phyloP scores from a whole-genome alignment of 92 coral and sea anemone species.

The Siderastrea siderea region DNA sequence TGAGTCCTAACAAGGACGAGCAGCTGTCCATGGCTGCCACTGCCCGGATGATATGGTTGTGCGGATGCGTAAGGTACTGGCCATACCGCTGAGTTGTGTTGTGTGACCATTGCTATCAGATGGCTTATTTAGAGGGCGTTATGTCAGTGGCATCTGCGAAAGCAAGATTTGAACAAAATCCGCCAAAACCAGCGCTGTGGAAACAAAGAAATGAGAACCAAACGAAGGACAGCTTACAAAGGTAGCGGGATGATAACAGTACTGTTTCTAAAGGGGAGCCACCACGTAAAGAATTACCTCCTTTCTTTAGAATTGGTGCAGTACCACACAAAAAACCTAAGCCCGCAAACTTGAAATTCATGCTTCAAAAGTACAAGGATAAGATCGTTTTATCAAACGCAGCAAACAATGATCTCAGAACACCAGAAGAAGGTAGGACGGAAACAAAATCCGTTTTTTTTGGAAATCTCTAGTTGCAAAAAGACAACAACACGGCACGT shows the following conservation, averaged over 20 bases:
- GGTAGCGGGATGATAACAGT: too few relatives aligned
- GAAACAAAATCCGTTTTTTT: background rate
- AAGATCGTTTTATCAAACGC: conserved; percentile 8
- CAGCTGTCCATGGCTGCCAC: too few relatives aligned
- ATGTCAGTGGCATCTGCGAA: conserved; percentile 30
- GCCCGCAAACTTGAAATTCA: conserved; percentile 22
- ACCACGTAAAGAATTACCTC: conserved; percentile 6
- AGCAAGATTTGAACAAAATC: conserved; percentile 28
- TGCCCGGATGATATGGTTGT: too few relatives aligned
- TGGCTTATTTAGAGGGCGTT: background rate
- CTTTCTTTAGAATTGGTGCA: conserved; percentile 24
- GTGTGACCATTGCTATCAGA: too few relatives aligned
- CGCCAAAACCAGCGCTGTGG: conserved; percentile 1
- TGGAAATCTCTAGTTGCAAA: too few relatives aligned
- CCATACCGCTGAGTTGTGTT: too few relatives aligned
- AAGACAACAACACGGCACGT: too few relatives aligned
- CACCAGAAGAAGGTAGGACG: conserved; percentile 16
- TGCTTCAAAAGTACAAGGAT: conserved; percentile 38
- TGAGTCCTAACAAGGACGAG: too few relatives aligned
- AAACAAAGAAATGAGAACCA: background rate
- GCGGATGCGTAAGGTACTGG: too few relatives aligned
- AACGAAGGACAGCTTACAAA: background rate
- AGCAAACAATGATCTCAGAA: background rate
- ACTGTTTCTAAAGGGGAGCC: conserved; percentile 11
- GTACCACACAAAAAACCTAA: conserved; percentile 27